A percentile compares a stretch with the other conserved stretches of the same genome.
phyloP scores from a whole-genome alignment of 2,113 vertebrate species.

The Rhegmatorhina hoffmannsi region DNA sequence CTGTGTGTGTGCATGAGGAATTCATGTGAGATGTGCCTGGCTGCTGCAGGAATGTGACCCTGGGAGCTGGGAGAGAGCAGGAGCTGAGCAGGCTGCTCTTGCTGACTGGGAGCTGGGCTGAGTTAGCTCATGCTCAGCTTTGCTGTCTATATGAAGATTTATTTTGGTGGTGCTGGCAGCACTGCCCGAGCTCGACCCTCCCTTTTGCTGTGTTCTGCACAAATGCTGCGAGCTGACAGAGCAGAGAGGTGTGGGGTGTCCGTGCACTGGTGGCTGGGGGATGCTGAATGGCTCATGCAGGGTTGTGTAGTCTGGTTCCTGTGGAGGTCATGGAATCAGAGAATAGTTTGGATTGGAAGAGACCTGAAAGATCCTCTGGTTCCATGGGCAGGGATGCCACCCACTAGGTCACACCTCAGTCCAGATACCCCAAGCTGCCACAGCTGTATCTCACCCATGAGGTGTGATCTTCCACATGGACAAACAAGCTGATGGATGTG shows the following conservation, averaged over 20 bases:
- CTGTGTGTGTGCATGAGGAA: background rate
- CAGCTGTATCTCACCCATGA: background rate
- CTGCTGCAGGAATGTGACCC: background rate
- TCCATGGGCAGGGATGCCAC: background rate
- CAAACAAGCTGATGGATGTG: rapidly evolving
- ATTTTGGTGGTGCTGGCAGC: background rate
- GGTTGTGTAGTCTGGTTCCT: rapidly evolving
- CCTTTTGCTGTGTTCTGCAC: rapidly evolving
- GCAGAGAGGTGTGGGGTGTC: rapidly evolving
- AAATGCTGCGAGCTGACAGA: rapidly evolving
- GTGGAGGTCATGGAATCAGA: background rate
- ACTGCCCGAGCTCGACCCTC: background rate
- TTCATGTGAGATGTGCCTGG: rapidly evolving
- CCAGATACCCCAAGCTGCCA: background rate
- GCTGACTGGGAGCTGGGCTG: background rate
- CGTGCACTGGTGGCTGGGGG: background rate
- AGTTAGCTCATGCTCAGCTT: rapidly evolving
- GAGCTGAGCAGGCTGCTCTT: rapidly evolving
- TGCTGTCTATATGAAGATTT: background rate
- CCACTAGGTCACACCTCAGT: background rate
- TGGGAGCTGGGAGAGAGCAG: background rate
- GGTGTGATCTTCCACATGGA: rapidly evolving
- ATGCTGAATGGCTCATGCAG: rapidly evolving
- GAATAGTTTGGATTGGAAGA: background rate
- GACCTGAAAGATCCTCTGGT: background rate